Percentiles rank a stretch among this genome's conserved stretches.
These are phyloP conservation scores for Venusia cambrica DNA, from an alignment of 2,888 invertebrate genomes.

Conservation along the genomic window DNA sequence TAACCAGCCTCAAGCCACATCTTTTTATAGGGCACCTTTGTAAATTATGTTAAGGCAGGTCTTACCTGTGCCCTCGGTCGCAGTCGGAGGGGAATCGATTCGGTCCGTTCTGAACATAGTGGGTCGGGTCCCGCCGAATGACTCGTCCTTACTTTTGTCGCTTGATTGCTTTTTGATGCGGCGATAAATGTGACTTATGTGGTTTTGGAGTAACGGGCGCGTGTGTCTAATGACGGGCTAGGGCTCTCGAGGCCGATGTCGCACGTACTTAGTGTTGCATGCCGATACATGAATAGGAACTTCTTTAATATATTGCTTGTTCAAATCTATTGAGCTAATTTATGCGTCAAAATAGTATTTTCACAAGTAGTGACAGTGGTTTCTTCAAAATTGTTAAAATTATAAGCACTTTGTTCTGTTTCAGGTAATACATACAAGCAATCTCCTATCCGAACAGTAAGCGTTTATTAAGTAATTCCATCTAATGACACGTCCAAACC, in stretches of 20 bases:
- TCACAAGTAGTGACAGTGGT: too few species aligned
- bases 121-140: constrained; percentile 53
- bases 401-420: constrained; percentile 17
- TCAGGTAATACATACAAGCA: constrained; percentile 26
- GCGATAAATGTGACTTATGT: constrained; percentile 79
- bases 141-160: constrained; percentile 68
- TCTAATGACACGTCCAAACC: constrained; percentile 44
- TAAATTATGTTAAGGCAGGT: constrained; percentile 54
- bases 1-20: constrained; percentile 38
- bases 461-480: constrained; percentile 43
- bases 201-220: constrained; percentile 63
- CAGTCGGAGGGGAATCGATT: constrained; percentile 61
- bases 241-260: constrained; percentile 66
- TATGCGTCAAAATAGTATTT: neutral
- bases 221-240: constrained; percentile 67
- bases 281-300: constrained; percentile 23
- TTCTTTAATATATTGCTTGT: constrained; percentile 14
- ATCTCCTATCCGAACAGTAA: constrained; percentile 29
- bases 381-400: constrained; percentile 3
- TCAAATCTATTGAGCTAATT: constrained; percentile 9
- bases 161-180: constrained; percentile 78
- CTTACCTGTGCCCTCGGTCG: constrained; percentile 48
- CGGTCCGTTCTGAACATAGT: constrained; percentile 59
- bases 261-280: constrained; percentile 24
- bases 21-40: constrained; percentile 49